Evolutionary conservation across 2,113 vertebrate genomes (phyloP), one percentile per base, ranked within the genome.

Genomic region (Eulacestoma nigropectus): DNA sequence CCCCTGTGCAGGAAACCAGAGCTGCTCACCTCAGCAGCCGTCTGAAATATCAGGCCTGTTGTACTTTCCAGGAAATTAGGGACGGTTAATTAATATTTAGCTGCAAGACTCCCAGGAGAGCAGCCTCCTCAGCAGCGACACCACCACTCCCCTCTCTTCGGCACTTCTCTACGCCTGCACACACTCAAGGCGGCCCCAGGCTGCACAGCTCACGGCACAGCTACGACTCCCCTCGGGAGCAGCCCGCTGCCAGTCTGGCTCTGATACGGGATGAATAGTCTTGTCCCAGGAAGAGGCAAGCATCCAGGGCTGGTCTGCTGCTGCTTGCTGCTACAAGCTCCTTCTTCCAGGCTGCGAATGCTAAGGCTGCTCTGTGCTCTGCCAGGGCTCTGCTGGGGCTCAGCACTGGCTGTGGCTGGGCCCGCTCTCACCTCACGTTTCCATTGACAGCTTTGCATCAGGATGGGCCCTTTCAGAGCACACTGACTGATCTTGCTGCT

Each of bases 191-290:
- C 0, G 16, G 46, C 42, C 10, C 25, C 41, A 15, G 37, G 9
- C 35, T 49, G 46, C 0, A 0, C 53, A 3, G 27, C 18, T 63
- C 47, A 8, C 4, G 1, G 46, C 67, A 18, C 0, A 1, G 55
- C 72, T 27, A 7, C 0, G 0, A 33, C 20, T 49, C 37, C 29
- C 76, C 19, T 35, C 0, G 0, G 70, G 46, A 73, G 39, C 84
- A 65, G n/a, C 52, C 41, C 23, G 12, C 10, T 15, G 41, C 30
- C 82, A 4, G 29, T 32, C 15, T 41, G 56, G 70, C 72, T 90
- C 79, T 13, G 44, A 33, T 4, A 30, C 0, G 0, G 72, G n/a
- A 14, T 9, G 35, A 23, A 20, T 1, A 14, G 50, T 46, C 14
- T 8, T 2, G 25, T 33, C 12, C 50, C 60, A 47, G 68, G 29